Percentiles rank a stretch among this genome's conserved stretches.
Conservation (phyloP, 2,888 invertebrate genomes). For the Frankliniella fusca region DNA sequence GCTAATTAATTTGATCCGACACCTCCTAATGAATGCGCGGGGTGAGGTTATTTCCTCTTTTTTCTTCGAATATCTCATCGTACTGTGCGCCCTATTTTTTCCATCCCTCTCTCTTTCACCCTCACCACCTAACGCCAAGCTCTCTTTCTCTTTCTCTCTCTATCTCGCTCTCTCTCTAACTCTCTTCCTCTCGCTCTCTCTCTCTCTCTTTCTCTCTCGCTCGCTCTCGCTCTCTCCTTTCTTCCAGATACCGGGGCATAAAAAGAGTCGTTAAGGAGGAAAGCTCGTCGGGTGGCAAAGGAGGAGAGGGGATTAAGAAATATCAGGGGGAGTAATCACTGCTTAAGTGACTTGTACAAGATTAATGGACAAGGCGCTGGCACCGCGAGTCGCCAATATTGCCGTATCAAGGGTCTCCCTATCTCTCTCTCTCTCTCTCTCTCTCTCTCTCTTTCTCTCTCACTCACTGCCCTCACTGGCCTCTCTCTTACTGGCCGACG, state of each 20-base stretch:
- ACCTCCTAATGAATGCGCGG: conserved; percentile 22
- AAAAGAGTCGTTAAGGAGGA: conserved; percentile 24
- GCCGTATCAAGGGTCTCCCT: neutral
- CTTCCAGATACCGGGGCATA: neutral
- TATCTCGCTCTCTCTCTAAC: neutral
- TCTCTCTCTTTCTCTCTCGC: neutral
- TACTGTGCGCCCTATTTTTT: neutral
- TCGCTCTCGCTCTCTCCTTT: neutral
- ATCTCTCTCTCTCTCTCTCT: no score
- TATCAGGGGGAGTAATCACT: conserved; percentile 24
- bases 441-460: no score
- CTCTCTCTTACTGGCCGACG: no score
- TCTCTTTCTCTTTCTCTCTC: neutral
- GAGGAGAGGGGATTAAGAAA: conserved; percentile 5
- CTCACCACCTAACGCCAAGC: neutral
- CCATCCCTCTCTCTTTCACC: neutral
- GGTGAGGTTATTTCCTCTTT: neutral
- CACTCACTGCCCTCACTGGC: no score
- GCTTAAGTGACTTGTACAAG: conserved; percentile 25
- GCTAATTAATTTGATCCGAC: conserved; percentile 26
- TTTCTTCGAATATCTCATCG: neutral
- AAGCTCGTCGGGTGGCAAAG: conserved; percentile 14
- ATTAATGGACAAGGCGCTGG: neutral
- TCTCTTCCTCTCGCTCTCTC: neutral
- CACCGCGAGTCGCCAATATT: neutral